These are phyloP conservation scores for Aleadryas rufinucha DNA, from an alignment of 2,113 vertebrate species.

Conservation along the genomic window DNA sequence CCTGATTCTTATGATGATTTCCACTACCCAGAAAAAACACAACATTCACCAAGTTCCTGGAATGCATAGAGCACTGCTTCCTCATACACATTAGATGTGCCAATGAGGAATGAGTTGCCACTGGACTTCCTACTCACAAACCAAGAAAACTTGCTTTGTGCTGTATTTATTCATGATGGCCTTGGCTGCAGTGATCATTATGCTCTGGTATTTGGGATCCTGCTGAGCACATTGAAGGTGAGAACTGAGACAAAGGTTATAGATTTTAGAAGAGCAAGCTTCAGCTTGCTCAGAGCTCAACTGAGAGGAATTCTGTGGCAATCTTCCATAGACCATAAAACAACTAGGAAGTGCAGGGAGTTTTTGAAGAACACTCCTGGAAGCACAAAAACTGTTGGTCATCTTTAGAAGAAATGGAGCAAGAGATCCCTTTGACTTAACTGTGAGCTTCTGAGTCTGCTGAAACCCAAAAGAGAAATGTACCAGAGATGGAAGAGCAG, in stretches of 20 bases:
- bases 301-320: background rate
- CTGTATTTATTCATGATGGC: accelerated
- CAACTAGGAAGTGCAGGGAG: background rate
- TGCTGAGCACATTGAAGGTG: background rate
- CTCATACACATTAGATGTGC: background rate
- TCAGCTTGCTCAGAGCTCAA: background rate
- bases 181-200: background rate
- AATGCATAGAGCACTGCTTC: background rate
- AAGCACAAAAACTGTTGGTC: background rate
- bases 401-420: background rate
- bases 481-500: background rate
- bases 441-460: background rate
- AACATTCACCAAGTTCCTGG: background rate
- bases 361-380: background rate
- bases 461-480: background rate
- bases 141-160: background rate
- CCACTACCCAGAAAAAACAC: background rate
- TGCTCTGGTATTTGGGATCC: background rate
- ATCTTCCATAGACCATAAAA: background rate
- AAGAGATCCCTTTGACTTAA: background rate
- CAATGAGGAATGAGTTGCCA: background rate
- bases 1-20: background rate
- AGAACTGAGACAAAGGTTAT: background rate
- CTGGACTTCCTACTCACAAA: background rate
- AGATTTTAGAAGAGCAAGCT: background rate